phyloP scores from a whole-genome alignment of 2,113 vertebrate species.

The Donacobius atricapilla region DNA sequence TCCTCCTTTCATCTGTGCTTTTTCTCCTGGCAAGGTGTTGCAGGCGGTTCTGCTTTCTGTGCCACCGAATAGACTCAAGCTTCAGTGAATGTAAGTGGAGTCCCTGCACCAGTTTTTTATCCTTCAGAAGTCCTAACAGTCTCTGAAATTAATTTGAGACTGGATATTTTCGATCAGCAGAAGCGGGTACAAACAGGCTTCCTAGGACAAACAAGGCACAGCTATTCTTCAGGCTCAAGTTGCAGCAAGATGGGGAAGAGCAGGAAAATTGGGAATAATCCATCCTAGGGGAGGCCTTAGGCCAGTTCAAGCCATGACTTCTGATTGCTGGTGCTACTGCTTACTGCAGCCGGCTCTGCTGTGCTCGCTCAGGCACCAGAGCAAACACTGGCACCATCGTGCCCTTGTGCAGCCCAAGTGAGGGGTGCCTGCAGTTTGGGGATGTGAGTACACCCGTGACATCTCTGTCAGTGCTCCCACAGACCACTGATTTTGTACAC shows the following conservation, averaged over 20 bases:
- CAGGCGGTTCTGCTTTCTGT: constrained; percentile 17
- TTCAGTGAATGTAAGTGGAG: not conserved
- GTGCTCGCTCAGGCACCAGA: not conserved
- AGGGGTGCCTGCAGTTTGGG: not conserved
- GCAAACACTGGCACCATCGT: not conserved
- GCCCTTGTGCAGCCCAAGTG: not conserved
- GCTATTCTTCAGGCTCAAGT: not conserved
- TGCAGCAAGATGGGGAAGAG: not conserved
- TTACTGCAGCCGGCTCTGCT: not conserved
- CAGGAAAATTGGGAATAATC: not conserved
- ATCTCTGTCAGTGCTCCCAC: not conserved
- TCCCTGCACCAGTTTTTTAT: not conserved
- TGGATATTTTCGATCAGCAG: not conserved
- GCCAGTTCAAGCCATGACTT: rapidly evolving
- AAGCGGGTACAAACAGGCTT: not conserved
- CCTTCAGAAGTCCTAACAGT: not conserved
- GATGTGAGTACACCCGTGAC: not conserved
- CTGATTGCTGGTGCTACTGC: not conserved
- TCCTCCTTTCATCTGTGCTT: constrained; percentile 53
- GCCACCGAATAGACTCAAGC: constrained; percentile 3
- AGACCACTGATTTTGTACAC: not conserved
- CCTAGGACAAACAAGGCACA: not conserved
- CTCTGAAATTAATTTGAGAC: not conserved
- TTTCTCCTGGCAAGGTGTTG: constrained; percentile 43
- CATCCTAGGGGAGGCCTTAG: not conserved